A percentile compares a stretch with the other conserved stretches of the same genome.
These are phyloP conservation scores for Tinea trinotella DNA, from an alignment of 2,888 invertebrate genomes.

Conservation along the genomic window DNA sequence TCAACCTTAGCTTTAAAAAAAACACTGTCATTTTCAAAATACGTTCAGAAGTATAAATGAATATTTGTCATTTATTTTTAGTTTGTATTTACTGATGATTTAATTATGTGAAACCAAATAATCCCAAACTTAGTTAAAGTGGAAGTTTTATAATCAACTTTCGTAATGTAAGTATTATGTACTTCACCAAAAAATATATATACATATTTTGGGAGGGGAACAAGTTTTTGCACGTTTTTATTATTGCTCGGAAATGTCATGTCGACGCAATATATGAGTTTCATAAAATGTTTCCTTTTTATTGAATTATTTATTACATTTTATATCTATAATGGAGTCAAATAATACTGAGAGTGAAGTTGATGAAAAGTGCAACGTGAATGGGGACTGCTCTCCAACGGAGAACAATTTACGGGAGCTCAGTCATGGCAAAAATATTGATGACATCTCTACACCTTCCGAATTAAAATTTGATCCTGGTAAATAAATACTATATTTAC, in stretches of 20 bases:
- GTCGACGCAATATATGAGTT: conserved; percentile 8
- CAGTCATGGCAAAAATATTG: conserved; percentile 61
- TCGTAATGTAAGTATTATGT: too few relatives aligned
- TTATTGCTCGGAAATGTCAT: conserved; percentile 35
- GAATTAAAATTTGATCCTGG: conserved; percentile 81
- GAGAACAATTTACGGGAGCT: conserved; percentile 39
- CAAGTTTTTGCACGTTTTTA: conserved; percentile 3
- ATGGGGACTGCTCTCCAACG: conserved; percentile 51
- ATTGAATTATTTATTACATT: conserved; percentile 7
- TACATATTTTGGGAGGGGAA: too few relatives aligned
- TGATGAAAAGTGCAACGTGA: conserved; percentile 45
- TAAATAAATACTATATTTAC: conserved; percentile 33
- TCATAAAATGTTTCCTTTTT: conserved; percentile 10
- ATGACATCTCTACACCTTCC: conserved; percentile 71
- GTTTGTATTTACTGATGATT: too few relatives aligned
- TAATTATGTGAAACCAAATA: too few relatives aligned
- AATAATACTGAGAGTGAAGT: conserved; percentile 42
- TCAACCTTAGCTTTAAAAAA: too few relatives aligned
- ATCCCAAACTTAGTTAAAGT: too few relatives aligned
- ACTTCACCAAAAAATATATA: too few relatives aligned
- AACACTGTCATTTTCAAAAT: conserved; percentile 24
- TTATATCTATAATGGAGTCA: conserved; percentile 41
- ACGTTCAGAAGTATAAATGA: conserved; percentile 3
- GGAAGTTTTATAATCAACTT: too few relatives aligned
- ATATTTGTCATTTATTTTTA: too few relatives aligned